Evolutionary conservation across 2,888 invertebrate genomes (phyloP), one percentile per base, ranked within the genome.

Genomic region (Apantesis nais): DNA sequence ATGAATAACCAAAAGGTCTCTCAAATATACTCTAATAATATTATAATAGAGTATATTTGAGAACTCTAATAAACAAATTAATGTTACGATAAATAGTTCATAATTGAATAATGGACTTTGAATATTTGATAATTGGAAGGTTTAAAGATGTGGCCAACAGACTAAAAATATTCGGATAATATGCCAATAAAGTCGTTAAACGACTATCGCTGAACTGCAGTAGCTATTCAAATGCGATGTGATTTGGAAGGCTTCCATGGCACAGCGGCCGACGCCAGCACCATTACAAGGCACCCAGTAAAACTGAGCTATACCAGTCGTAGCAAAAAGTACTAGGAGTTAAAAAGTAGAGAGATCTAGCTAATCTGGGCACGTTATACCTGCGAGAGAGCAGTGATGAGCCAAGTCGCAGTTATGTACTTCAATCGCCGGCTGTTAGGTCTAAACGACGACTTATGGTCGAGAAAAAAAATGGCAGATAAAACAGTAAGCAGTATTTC

Each of bases 171-270:
- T 84, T 81, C 73, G 78, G 78, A 83, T 84, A 16, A 74, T 63
- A 64, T 71, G 86, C 87, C 87, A 85, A 88, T 87, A 86, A 88
- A 89, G 86, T 87, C 88, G 88, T 92, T 91, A 89, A 86, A 85
- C 80, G 85, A 80, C 86, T 87, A 90, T 90, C 86, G 83, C 83
- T 77, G 81, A 88, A 89, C 83, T 90, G 92, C 90, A 89, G 84
- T 87, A 82, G 82, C 86, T 89, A 92, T 92, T 92, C 92, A 92
- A 92, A 93, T 92, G 87, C 85, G 88, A 90, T 88, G 90, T 87
- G 89, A 92, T 92, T 93, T 93, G 91, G 91, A 93, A 89, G 88
- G 86, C 87, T 86, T 91, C 92, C 92, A 92, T 88, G 85, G 86
- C 80, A 79, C 78, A 84, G 82, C 85, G 85, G 85, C 85, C 84